These are phyloP conservation scores for Ptiloglossa arizonensis DNA, from an alignment of 1,140 invertebrate genomes.

Conservation along the genomic window DNA sequence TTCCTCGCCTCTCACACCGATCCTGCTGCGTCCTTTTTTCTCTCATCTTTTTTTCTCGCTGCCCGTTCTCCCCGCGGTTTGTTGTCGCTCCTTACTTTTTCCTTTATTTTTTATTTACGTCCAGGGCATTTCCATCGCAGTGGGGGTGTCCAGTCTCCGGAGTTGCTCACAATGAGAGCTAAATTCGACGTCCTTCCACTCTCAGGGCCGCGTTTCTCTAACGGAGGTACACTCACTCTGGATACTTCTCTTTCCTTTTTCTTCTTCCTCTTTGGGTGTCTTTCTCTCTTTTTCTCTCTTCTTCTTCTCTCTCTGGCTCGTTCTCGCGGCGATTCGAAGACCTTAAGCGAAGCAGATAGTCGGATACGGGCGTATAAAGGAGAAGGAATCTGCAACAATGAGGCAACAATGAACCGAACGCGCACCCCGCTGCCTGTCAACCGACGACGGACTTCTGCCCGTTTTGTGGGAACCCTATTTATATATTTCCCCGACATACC, in stretches of 20 bases:
- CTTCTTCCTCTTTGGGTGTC: background rate
- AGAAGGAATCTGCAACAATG: slow-evolving; percentile 72
- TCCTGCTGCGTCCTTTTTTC: background rate
- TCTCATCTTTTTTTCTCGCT: no score
- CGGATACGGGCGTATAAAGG: slow-evolving; percentile 55
- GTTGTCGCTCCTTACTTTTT: slow-evolving; percentile 10
- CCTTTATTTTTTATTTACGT: slow-evolving; percentile 26
- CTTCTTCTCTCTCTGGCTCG: background rate
- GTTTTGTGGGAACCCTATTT: slow-evolving; percentile 69
- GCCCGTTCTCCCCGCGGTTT: background rate
- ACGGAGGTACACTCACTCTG: background rate
- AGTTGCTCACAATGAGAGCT: slow-evolving; percentile 60
- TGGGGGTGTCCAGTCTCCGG: slow-evolving; percentile 53
- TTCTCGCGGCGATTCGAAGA: background rate
- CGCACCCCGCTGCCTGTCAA: slow-evolving; percentile 62
- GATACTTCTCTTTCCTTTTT: background rate
- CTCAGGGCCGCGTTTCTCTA: slow-evolving; percentile 12
- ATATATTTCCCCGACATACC: slow-evolving; percentile 67
- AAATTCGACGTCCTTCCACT: slow-evolving; percentile 56
- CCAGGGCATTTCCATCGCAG: slow-evolving; percentile 50
- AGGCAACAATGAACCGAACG: slow-evolving; percentile 66
- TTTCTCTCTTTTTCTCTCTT: background rate
- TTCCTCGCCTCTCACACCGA: background rate
- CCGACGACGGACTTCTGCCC: slow-evolving; percentile 53
- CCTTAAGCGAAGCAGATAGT: slow-evolving; percentile 43